Evolutionary conservation across 2,113 vertebrate genomes (phyloP).

Genomic region (Neotoma lepida): DNA sequence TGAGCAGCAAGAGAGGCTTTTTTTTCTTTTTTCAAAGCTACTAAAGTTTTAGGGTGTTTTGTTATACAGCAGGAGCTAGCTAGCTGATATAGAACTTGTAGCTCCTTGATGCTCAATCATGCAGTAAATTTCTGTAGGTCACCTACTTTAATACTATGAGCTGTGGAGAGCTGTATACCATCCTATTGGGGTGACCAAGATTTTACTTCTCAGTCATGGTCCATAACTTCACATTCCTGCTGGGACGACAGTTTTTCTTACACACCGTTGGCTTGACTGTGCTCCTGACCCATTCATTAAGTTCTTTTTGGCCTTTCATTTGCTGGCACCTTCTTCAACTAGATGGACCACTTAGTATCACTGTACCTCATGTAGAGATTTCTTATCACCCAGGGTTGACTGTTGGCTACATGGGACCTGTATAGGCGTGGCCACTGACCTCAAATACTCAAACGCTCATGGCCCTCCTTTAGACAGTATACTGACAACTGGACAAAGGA

Average conservation of each 20-base stretch:
- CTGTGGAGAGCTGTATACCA: not conserved
- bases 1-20: not conserved
- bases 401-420: not conserved
- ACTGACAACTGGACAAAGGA: not conserved
- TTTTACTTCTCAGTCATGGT: not conserved
- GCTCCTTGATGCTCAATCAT: not conserved
- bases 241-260: not conserved
- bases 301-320: not conserved
- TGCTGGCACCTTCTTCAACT: not conserved
- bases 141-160: not conserved
- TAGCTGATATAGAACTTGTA: slow-evolving; percentile 1
- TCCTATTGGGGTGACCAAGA: not conserved
- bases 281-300: not conserved
- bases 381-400: not conserved
- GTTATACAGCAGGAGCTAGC: slow-evolving; percentile 16
- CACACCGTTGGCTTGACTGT: not conserved
- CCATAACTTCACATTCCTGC: not conserved
- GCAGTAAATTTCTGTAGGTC: not conserved
- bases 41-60: not conserved
- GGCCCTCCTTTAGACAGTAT: not conserved
- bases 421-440: not conserved
- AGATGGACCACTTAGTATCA: not conserved
- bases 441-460: not conserved
- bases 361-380: not conserved
- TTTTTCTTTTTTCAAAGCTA: not conserved